These are phyloP conservation scores for Hepsetus odoe DNA, from an alignment of 2,113 vertebrate genomes.

Conservation along the genomic window DNA sequence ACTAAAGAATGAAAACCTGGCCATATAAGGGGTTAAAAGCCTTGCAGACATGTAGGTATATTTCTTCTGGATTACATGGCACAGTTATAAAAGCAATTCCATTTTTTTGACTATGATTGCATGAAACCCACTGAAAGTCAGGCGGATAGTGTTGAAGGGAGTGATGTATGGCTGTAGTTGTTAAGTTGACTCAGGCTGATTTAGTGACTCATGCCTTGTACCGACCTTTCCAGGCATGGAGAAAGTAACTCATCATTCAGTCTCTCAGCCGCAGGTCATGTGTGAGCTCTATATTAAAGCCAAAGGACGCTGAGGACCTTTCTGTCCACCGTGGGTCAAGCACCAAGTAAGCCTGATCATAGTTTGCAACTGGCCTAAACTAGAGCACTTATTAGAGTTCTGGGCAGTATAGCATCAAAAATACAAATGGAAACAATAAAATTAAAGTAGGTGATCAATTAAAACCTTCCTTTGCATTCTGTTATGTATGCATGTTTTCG, in stretches of 20 bases:
- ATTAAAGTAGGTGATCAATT: too few relatives aligned
- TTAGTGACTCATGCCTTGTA: conserved; percentile 9
- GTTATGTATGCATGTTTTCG: too few relatives aligned
- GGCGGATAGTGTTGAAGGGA: neutral
- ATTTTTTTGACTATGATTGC: neutral
- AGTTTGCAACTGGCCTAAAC: neutral
- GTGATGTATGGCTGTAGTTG: neutral
- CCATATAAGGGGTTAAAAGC: neutral
- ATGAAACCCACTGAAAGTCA: neutral
- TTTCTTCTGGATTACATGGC: neutral
- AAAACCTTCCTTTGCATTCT: too few relatives aligned
- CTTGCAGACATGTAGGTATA: neutral
- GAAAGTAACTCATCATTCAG: conserved; percentile 18
- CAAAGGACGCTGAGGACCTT: neutral
- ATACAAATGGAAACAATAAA: too few relatives aligned
- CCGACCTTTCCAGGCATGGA: conserved; percentile 17
- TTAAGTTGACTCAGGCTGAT: conserved; percentile 3
- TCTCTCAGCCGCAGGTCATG: neutral
- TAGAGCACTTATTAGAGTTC: neutral
- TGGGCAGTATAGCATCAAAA: too few relatives aligned
- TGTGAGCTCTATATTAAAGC: neutral
- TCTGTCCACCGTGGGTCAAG: neutral
- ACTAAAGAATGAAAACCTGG: neutral
- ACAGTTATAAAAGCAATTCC: neutral
- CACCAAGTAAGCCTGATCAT: neutral